These are phyloP conservation scores for Deilephila elpenor DNA, from an alignment of 2,888 invertebrate species.

Conservation along the genomic window DNA sequence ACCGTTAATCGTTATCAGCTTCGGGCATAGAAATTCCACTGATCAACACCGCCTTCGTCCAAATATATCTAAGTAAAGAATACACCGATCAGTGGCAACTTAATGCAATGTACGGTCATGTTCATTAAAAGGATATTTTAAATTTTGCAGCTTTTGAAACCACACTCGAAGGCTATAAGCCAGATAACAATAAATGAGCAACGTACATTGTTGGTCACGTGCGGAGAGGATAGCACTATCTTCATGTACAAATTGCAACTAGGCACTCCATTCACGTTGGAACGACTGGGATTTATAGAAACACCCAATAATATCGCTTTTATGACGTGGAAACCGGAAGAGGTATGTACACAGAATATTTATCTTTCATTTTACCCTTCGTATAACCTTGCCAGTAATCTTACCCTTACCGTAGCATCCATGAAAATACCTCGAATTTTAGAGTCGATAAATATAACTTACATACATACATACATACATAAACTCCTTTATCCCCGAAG, in stretches of 20 bases:
- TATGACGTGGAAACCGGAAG: constrained; percentile 87
- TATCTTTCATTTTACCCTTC: neutral
- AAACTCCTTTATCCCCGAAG: too few species aligned
- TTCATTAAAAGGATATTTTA: neutral
- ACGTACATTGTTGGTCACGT: constrained; percentile 86
- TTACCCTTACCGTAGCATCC: neutral
- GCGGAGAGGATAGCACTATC: constrained; percentile 87
- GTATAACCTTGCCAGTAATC: neutral
- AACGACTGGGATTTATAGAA: constrained; percentile 88
- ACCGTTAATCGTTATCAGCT: too few species aligned
- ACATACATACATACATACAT: too few species aligned
- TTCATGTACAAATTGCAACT: constrained; percentile 85
- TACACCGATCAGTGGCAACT: too few species aligned
- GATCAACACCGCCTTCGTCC: too few species aligned
- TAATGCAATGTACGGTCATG: neutral
- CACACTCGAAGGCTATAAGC: constrained; percentile 87
- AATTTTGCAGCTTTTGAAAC: constrained; percentile 83
- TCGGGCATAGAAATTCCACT: too few species aligned
- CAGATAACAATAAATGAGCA: constrained; percentile 85
- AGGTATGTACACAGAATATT: constrained; percentile 59
- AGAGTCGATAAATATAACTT: too few species aligned
- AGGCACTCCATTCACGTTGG: constrained; percentile 75
- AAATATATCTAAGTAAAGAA: too few species aligned
- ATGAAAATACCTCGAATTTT: too few species aligned
- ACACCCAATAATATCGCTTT: constrained; percentile 86